Base-by-base conservation (phyloP, 2,888 invertebrate species). In the Microctonus hyperodae region DNA sequence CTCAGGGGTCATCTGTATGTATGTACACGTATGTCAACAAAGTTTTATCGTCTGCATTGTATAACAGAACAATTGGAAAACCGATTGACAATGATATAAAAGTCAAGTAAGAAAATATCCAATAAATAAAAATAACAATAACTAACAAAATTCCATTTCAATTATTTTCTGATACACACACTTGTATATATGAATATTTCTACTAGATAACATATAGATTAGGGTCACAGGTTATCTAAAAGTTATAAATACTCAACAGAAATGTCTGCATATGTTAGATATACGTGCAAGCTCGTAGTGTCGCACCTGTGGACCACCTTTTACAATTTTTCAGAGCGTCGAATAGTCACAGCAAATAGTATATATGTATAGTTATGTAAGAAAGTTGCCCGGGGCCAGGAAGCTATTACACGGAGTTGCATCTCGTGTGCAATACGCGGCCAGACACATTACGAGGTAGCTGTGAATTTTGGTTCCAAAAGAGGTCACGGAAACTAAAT, bases 401-500 rank as follows among this genome's bases (percentile, higher is more conserved):
- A 65, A 67, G 67, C 68, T 69, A 69, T 70, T 69, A 69, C 62
- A 62, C 59, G 67, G 67, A 33, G 67, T 31, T 67, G 67, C 67
- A 67, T 65, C 65, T 65, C 53, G 31, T 55, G 55, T 53, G 64
- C 44, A 62, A 57, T 44, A 16, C 16, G 40, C 63, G 63, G 64
- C 58, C 62, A 69, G 69, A 72, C 70, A 67, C 60, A 72, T 69
- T 68, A 68, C 70, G 68, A 64, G 69, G 71, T 69, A 59, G 68
- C n/a, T n/a, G 48, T 59, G 67, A 71, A 69, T 71, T 70, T 60
- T 50, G 64, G 72, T 75, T 65, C 65, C 67, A 67, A 75, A 74
- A 71, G 71, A 74, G 75, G 74, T 76, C 76, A 74, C 68, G 71
- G 64, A 62, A 68, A 66, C 69, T 66, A 57, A 65, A 57, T 64